Evolutionary conservation across 2,888 invertebrate genomes (phyloP).

Genomic region (Pediacus dermestoides): DNA sequence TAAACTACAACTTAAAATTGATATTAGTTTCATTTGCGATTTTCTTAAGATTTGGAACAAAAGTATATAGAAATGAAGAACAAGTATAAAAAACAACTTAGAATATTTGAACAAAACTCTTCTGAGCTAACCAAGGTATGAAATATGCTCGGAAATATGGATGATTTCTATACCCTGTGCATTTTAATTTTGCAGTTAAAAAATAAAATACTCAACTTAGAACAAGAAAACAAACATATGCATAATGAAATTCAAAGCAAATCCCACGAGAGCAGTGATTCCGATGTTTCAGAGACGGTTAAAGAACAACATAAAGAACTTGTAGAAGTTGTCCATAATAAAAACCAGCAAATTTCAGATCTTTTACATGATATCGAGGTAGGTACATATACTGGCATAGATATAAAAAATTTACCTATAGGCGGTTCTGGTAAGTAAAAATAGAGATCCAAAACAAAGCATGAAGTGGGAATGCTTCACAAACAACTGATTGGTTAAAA

Average conservation of each 20-base stretch:
- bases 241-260: conserved; percentile 49
- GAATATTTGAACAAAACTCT: conserved; percentile 42
- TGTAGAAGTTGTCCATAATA: conserved; percentile 58
- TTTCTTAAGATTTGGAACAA: conserved; percentile 44
- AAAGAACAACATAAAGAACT: conserved; percentile 55
- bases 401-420: too few relatives aligned
- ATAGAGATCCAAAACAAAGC: too few relatives aligned
- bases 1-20: too few relatives aligned
- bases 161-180: too few relatives aligned
- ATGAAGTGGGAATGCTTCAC: too few relatives aligned
- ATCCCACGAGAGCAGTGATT: conserved; percentile 48
- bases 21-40: conserved; percentile 32
- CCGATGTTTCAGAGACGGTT: conserved; percentile 53
- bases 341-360: conserved; percentile 75
- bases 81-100: conserved; percentile 48
- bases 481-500: too few relatives aligned
- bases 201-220: conserved; percentile 44
- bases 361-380: conserved; percentile 73
- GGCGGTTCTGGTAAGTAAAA: too few relatives aligned
- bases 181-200: conserved; percentile 38
- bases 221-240: conserved; percentile 47
- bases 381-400: too few relatives aligned
- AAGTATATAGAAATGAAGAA: conserved; percentile 47
- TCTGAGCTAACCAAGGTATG: conserved; percentile 48
- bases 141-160: background rate